Base-by-base conservation (phyloP, 1,140 invertebrate species). In the Himalopsyche phryganea region DNA sequence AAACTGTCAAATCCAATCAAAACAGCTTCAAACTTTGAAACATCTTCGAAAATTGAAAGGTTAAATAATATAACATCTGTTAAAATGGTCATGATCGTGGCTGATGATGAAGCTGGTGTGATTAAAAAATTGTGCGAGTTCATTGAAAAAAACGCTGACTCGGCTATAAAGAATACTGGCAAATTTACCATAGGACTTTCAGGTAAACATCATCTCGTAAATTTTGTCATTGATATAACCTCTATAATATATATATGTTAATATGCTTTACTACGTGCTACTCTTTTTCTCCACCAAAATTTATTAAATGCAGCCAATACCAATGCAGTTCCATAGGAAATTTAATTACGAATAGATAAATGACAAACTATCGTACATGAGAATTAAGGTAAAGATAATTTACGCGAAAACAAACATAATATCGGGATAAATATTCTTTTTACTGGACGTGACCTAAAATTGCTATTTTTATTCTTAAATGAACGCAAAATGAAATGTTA, bases 161-260 rank as follows among this genome's bases (percentile, higher is more conserved):
- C 77, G 63, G 73, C 79, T 10, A 81, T 86, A 23, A 56, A 73
- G 35, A 69, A 65, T 50, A 71, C 80, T 59, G 82, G 82, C 41
- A 61, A 71, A 13, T 90, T 90, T 69, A 81, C 80, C 66, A 73
- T 91, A 65, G 88, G 87, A 19, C 72, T 89, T 55, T 89, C 87
- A 70, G 88, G 88, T 88, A 64, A 38, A 50, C 53, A 13, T 13
- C 18, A n/a, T 55, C n/a, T 50, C 57, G 55, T 60, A 38, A 55
- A 42, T 44, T 63, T 15, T 47, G 61, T 62, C 50, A 53, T 65
- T 71, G 52, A 50, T 52, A 61, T 23, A 50, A 15, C 14, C 40
- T 23, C 17, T 23, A 20, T 28, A 5, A 55, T 42, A 11, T 20
- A 38, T 32, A 28, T 9, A n/a, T n/a, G 11, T 50, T 20, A 57